phyloP scores from a whole-genome alignment of 2,888 invertebrate genomes.

The Liposcelis brunnea region DNA sequence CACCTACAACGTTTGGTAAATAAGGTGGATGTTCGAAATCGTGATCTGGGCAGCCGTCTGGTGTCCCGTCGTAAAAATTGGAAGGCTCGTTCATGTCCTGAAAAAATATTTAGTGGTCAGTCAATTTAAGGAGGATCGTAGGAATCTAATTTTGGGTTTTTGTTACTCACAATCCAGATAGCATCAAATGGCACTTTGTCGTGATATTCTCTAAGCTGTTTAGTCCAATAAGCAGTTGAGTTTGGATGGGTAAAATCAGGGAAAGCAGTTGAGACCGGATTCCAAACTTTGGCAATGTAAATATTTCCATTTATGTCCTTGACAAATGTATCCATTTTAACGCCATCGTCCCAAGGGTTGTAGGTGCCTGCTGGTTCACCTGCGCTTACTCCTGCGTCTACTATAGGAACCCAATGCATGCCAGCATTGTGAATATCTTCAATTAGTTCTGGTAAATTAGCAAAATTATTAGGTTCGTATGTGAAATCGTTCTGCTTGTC shows the following conservation, averaged over 20 bases:
- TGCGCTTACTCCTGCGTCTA: constrained; percentile 54
- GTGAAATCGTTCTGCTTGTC: constrained; percentile 61
- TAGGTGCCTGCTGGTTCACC: constrained; percentile 45
- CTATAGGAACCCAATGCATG: background rate
- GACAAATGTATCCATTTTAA: constrained; percentile 51
- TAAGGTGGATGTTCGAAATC: constrained; percentile 47
- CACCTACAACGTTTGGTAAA: constrained; percentile 34
- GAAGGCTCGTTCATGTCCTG: constrained; percentile 78
- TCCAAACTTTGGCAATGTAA: constrained; percentile 61
- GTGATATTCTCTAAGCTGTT: constrained; percentile 47
- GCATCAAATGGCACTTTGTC: constrained; percentile 50
- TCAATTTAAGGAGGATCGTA: too few species aligned
- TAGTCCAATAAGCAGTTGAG: constrained; percentile 49
- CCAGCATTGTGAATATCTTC: background rate
- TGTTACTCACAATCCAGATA: constrained; percentile 62
- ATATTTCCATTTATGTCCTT: constrained; percentile 44
- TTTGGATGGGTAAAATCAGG: constrained; percentile 66
- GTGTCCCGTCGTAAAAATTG: constrained; percentile 52
- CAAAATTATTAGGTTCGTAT: constrained; percentile 28
- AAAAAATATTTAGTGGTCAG: constrained; percentile 10
- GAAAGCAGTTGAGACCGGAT: constrained; percentile 48
- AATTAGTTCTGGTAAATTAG: background rate
- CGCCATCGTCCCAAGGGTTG: constrained; percentile 53
- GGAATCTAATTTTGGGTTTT: too few species aligned
- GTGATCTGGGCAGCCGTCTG: constrained; percentile 31